phyloP scores from a whole-genome alignment of 2,797 vertebrate genomes.

The Pelochelys cantorii region DNA sequence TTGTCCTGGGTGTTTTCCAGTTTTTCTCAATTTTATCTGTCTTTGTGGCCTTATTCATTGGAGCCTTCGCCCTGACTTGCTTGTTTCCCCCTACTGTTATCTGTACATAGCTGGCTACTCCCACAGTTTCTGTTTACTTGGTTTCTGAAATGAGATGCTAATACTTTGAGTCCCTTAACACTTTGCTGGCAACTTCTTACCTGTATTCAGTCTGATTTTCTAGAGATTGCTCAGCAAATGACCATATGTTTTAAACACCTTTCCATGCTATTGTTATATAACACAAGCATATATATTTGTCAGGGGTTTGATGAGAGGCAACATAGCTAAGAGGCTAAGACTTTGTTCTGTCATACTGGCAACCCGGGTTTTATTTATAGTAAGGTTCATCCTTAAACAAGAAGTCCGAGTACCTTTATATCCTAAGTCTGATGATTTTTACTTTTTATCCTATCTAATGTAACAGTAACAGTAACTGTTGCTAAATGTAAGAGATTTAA shows the following conservation, averaged over 20 bases:
- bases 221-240: not conserved
- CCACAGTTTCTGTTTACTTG: not conserved
- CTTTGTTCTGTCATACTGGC: not conserved
- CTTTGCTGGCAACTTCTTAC: not conserved
- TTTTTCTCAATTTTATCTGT: not conserved
- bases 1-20: not conserved
- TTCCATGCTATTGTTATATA: slow-evolving; percentile 31
- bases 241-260: slow-evolving; percentile 40
- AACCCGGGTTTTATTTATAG: not conserved
- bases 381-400: not conserved
- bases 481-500: not conserved
- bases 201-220: not conserved
- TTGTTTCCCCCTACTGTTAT: not conserved
- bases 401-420: not conserved
- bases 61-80: not conserved
- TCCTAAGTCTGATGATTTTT: not conserved
- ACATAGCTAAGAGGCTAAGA: not conserved
- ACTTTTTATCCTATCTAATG: not conserved
- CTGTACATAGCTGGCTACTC: not conserved
- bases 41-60: not conserved
- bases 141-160: not conserved
- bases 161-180: not conserved
- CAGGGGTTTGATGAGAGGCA: not conserved
- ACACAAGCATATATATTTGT: not conserved
- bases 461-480: not conserved